phyloP scores from a whole-genome alignment of 2,797 vertebrate species.

The Chelon labrosus region DNA sequence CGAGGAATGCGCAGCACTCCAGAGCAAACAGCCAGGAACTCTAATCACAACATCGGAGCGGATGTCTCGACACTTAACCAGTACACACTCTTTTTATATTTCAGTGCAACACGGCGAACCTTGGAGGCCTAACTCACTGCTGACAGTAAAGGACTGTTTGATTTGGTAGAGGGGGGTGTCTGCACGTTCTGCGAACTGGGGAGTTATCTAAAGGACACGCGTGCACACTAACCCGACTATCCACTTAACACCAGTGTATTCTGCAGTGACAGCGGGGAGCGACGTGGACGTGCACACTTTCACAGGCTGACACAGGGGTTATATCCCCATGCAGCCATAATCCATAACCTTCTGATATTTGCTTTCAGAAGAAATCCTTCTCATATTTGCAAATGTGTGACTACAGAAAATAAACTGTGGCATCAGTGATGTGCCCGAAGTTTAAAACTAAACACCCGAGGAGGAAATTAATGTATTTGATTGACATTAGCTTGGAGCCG shows the following conservation, averaged over 20 bases:
- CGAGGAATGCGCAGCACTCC: slow-evolving; percentile 69
- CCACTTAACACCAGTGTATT: slow-evolving; percentile 45
- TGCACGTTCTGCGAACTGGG: slow-evolving; percentile 20
- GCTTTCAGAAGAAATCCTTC: slow-evolving; percentile 73
- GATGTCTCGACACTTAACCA: slow-evolving; percentile 55
- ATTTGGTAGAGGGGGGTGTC: slow-evolving; percentile 34
- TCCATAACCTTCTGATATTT: slow-evolving; percentile 74
- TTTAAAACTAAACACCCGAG: slow-evolving; percentile 65
- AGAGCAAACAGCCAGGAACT: slow-evolving; percentile 73
- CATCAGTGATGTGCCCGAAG: slow-evolving; percentile 58
- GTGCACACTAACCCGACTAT: slow-evolving; percentile 21
- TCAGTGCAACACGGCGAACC: slow-evolving; percentile 18
- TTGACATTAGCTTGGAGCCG: slow-evolving; percentile 68
- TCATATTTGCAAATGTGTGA: slow-evolving; percentile 65
- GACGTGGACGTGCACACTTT: slow-evolving; percentile 41
- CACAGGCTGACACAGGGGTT: slow-evolving; percentile 44
- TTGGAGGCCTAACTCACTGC: slow-evolving; percentile 28
- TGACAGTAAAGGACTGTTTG: slow-evolving; percentile 51
- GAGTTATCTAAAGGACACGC: slow-evolving; percentile 28
- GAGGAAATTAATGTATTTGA: slow-evolving; percentile 80
- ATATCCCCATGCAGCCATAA: slow-evolving; percentile 53
- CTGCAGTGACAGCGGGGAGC: slow-evolving; percentile 34
- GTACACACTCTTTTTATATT: slow-evolving; percentile 9
- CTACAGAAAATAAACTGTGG: slow-evolving; percentile 80
- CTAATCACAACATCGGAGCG: slow-evolving; percentile 77